phyloP scores from a whole-genome alignment of 2,797 vertebrate species.

The Rachycentron canadum region DNA sequence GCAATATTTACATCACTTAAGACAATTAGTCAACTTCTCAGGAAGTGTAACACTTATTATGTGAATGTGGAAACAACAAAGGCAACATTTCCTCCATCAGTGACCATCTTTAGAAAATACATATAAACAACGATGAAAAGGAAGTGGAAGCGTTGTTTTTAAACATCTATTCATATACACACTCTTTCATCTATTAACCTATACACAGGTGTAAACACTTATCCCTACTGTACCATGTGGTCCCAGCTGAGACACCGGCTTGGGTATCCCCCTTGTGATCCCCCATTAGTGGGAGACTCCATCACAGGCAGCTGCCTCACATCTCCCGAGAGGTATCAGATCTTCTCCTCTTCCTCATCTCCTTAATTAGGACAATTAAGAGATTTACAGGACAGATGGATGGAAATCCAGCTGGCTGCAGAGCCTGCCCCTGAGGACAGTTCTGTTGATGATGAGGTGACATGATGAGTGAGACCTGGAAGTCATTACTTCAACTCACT shows the following conservation, averaged over 20 bases:
- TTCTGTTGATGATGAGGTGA: slow-evolving; percentile 39
- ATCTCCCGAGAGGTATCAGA: slow-evolving; percentile 70
- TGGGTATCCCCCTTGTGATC: slow-evolving; percentile 57
- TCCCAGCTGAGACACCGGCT: slow-evolving; percentile 49
- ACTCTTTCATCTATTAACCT: slow-evolving; percentile 7
- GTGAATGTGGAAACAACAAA: slow-evolving; percentile 31
- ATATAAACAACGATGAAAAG: slow-evolving; percentile 44
- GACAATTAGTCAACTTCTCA: slow-evolving; percentile 49
- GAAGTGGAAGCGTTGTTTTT: slow-evolving; percentile 42
- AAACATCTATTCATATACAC: slow-evolving; percentile 15
- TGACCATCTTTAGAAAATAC: slow-evolving; percentile 2
- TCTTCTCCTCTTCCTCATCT: slow-evolving; percentile 76
- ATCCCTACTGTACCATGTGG: slow-evolving; percentile 39
- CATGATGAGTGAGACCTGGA: slow-evolving; percentile 4
- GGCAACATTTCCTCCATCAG: slow-evolving; percentile 18
- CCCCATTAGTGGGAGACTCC: slow-evolving; percentile 64
- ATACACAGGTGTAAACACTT: slow-evolving; percentile 30
- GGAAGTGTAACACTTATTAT: slow-evolving; percentile 53
- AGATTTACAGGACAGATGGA: slow-evolving; percentile 85
- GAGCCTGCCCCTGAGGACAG: slow-evolving; percentile 62
- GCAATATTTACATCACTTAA: slow-evolving; percentile 59
- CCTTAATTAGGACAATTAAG: slow-evolving; percentile 84
- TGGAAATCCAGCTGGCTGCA: slow-evolving; percentile 78
- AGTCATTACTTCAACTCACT: background rate
- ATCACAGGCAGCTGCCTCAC: slow-evolving; percentile 75